A percentile compares a stretch with the other conserved stretches of the same genome.
Evolutionary conservation across 2,797 vertebrate species (phyloP).

Genomic region (Agapornis canus): DNA sequence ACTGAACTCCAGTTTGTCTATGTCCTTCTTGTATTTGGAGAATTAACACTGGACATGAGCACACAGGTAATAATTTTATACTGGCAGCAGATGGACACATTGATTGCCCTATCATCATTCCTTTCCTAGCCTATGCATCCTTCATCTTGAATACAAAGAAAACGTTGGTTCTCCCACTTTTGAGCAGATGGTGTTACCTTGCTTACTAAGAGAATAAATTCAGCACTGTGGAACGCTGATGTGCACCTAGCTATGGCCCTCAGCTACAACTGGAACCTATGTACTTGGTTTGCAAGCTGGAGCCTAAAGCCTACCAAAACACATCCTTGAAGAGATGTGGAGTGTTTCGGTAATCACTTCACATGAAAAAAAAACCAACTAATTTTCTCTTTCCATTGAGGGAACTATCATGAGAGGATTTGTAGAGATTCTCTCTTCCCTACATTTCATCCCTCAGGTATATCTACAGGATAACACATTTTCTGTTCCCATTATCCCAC

Average conservation of each 20-base stretch:
- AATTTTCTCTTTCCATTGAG: not conserved
- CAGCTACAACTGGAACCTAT: not conserved
- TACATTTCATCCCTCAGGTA: not conserved
- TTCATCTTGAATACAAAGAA: not conserved
- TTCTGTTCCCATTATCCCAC: not conserved
- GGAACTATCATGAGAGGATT: not conserved
- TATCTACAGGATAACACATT: not conserved
- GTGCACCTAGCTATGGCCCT: not conserved
- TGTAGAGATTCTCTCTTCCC: not conserved
- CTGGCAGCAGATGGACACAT: fast-evolving
- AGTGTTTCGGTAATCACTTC: fast-evolving
- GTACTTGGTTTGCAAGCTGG: not conserved
- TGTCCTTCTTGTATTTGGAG: not conserved
- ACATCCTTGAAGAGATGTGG: not conserved
- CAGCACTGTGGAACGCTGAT: not conserved
- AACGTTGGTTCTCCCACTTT: not conserved
- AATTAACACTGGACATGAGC: not conserved
- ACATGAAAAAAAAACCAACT: fast-evolving
- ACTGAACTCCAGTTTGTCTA: not conserved
- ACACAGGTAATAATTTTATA: fast-evolving
- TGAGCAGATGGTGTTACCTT: not conserved
- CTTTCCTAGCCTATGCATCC: not conserved
- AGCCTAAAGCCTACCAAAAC: not conserved
- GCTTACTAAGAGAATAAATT: not conserved
- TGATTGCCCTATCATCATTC: not conserved